Base-by-base conservation (phyloP, 2,888 invertebrate species). In the Anthoptus insignis region DNA sequence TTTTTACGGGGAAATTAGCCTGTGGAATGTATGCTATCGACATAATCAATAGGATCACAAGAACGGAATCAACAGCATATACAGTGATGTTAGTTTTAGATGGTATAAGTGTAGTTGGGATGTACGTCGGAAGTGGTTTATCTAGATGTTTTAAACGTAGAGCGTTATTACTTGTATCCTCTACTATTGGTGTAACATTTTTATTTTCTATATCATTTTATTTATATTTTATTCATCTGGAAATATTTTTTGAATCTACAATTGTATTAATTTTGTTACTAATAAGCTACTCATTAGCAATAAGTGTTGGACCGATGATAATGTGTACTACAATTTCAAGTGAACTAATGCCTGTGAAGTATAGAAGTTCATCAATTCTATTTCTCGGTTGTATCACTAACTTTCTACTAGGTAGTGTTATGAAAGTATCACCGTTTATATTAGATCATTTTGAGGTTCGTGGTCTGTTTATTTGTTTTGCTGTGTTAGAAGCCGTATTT, bases 71-170 rank as follows among this genome's bases (percentile, higher is more conserved):
- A 0, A 59, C 66, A 3, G 75, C 75, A 8, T 76, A 74, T 42
- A 52, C 49, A 1, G 70, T 69, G n/a, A 76, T 76, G 75, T 56
- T 76, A 21, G 56, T 72, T n/a, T 57, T 76, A 16, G 76, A 76
- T 24, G 71, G 77, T 13, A 54, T 75, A 0, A 73, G 76, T 14
- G 70, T 79, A 1, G 8, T 75, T 0, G 76, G 81, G 50, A 83
- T 83, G 82, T 87, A 86, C 72, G 29, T 81, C 14, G 88, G 87
- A 13, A 83, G 87, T 73, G 73, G 65, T 8, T 27, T 77, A 8
- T 67, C 77, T 0, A 81, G 71, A 67, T 50, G 66, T 14, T 27
- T 79, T 0, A 81, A 73, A 65, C 70, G 80, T 49, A 73, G 82
- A 22, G 61, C 74, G 2, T 68, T 82, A 9, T 67, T 85, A 2